These are phyloP conservation scores for Mesembrinibis cayennensis DNA, from an alignment of 2,113 vertebrate genomes.

Conservation along the genomic window DNA sequence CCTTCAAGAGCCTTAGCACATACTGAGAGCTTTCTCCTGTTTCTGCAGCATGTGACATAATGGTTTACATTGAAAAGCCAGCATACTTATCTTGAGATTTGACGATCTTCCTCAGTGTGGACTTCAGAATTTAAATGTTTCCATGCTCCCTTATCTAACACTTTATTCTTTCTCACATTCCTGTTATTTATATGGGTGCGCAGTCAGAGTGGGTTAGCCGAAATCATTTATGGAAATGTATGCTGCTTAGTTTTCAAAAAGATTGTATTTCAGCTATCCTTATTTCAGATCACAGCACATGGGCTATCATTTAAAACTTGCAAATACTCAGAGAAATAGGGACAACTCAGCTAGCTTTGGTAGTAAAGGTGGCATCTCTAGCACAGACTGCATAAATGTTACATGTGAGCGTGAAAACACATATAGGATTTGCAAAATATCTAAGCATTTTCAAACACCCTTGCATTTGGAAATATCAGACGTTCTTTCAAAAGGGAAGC, in stretches of 20 bases:
- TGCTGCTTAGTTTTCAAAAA: constrained; percentile 38
- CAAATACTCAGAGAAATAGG: background rate
- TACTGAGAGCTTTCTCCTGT: background rate
- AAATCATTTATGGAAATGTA: constrained; percentile 55
- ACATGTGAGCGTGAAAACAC: background rate
- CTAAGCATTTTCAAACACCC: background rate
- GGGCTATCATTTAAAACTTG: constrained; percentile 17
- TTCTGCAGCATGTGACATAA: background rate
- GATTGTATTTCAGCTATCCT: constrained; percentile 39
- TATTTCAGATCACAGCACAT: background rate
- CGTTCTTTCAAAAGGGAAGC: background rate
- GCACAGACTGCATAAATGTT: background rate
- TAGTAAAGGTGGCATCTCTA: background rate
- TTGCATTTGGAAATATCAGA: background rate
- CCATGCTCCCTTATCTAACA: constrained; percentile 28
- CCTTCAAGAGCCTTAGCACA: background rate
- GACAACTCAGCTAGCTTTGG: background rate
- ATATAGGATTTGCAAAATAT: background rate
- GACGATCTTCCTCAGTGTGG: background rate
- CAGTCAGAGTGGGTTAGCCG: background rate
- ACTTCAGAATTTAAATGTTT: constrained; percentile 53
- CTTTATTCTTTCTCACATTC: constrained; percentile 49
- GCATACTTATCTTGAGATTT: background rate
- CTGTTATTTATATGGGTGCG: constrained; percentile 9
- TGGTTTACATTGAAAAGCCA: background rate